Evolutionary conservation across 2,888 invertebrate species (phyloP).

Genomic region (Imbricaverruca yamaguchii): DNA sequence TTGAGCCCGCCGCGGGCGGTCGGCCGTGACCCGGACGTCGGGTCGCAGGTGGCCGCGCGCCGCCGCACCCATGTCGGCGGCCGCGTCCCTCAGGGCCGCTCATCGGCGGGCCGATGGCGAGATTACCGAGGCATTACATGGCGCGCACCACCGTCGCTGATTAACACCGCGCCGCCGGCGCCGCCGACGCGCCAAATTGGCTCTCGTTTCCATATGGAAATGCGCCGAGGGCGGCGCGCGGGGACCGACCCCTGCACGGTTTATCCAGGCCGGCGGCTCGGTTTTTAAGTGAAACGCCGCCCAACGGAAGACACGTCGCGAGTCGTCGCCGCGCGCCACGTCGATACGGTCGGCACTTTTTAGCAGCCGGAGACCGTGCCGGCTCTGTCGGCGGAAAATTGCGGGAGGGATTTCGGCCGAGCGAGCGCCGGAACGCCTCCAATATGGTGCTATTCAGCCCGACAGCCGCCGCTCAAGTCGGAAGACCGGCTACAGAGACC

Average conservation of each 20-base stretch:
- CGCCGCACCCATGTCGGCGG: too few relatives aligned
- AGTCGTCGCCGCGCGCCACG: background rate
- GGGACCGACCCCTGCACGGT: background rate
- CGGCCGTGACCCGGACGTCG: too few relatives aligned
- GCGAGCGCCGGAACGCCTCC: background rate
- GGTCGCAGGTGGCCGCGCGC: too few relatives aligned
- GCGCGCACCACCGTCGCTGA: background rate
- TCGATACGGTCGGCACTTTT: background rate
- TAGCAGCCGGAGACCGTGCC: background rate
- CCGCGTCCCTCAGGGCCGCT: background rate
- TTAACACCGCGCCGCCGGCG: constrained; percentile 2
- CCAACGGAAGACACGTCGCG: background rate
- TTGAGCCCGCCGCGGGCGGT: too few relatives aligned
- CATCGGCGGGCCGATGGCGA: background rate
- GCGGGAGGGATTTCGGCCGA: background rate
- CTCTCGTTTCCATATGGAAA: constrained; percentile 21
- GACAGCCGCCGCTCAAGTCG: too few relatives aligned
- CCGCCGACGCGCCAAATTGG: constrained; percentile 16
- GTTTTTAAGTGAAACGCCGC: background rate
- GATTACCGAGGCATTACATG: constrained; percentile 15
- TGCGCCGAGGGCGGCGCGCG: background rate
- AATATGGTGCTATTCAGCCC: too few relatives aligned
- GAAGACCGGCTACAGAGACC: too few relatives aligned
- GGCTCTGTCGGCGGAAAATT: too few relatives aligned
- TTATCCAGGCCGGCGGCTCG: background rate